Evolutionary conservation across 1,140 invertebrate genomes (phyloP).

Genomic region (Euborellia annulipes): DNA sequence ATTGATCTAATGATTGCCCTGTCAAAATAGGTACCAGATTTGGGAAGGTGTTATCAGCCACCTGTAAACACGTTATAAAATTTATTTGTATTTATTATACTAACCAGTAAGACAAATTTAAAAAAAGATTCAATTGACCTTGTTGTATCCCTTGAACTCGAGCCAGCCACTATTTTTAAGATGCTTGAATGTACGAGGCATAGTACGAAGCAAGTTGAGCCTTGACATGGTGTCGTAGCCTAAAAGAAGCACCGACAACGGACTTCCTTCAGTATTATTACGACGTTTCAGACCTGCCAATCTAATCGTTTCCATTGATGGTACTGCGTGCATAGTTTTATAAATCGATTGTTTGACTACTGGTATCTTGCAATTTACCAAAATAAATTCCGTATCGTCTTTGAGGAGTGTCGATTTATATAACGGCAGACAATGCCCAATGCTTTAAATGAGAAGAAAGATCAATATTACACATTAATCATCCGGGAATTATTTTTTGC

Average conservation of each 20-base stretch:
- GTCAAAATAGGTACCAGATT: constrained; percentile 63
- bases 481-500: too few relatives aligned
- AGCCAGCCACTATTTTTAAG: neutral
- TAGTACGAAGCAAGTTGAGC: constrained; percentile 1
- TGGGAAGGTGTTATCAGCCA: constrained; percentile 66
- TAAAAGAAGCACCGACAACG: neutral
- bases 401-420: neutral
- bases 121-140: too few relatives aligned
- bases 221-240: constrained; percentile 2
- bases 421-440: constrained; percentile 1
- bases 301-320: neutral
- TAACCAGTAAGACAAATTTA: too few relatives aligned
- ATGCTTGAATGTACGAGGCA: constrained; percentile 1
- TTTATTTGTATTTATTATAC: too few relatives aligned
- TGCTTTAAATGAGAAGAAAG: too few relatives aligned
- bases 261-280: neutral
- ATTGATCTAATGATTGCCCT: constrained; percentile 28
- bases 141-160: constrained; percentile 6
- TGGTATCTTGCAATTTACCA: constrained; percentile 1
- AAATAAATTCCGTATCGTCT: neutral
- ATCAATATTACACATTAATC: too few relatives aligned
- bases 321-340: neutral
- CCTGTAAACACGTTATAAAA: too few relatives aligned
- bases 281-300: too few relatives aligned
- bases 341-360: neutral